Percentiles rank a stretch among this genome's conserved stretches.
phyloP scores from a whole-genome alignment of 2,797 vertebrate genomes.

The Pempheris klunzingeri region DNA sequence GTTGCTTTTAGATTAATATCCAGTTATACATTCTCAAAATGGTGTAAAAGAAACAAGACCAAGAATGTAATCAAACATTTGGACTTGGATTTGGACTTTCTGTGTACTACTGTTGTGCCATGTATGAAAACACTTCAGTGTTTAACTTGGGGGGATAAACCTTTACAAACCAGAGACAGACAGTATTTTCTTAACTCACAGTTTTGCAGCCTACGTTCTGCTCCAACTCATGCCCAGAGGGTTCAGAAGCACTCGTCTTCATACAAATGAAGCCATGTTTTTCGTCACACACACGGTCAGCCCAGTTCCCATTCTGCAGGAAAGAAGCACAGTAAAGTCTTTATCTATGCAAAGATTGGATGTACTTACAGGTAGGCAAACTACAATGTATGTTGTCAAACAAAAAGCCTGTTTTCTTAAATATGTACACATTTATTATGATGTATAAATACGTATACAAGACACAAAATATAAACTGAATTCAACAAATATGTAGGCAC shows the following conservation, averaged over 20 bases:
- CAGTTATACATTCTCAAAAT: background rate
- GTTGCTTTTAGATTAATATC: background rate
- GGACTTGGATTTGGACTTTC: background rate
- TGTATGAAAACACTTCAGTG: background rate
- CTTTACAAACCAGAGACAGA: background rate
- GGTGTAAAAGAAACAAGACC: background rate
- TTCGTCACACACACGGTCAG: conserved; percentile 85
- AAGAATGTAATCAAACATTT: background rate
- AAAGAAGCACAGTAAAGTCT: background rate
- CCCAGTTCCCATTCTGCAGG: conserved; percentile 42
- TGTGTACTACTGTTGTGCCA: background rate
- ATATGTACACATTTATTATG: background rate
- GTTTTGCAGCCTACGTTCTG: conserved; percentile 14
- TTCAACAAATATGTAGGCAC: background rate
- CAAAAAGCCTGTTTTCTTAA: background rate
- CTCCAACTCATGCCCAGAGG: conserved; percentile 7
- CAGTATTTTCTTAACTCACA: background rate
- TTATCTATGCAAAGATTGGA: background rate
- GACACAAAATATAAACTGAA: background rate
- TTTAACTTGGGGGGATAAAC: background rate
- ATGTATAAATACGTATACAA: no score
- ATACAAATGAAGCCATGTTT: conserved; percentile 88
- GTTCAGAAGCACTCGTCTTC: conserved; percentile 72
- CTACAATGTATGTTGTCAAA: background rate
- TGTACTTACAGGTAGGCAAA: background rate